A percentile compares a stretch with the other conserved stretches of the same genome.
phyloP scores from a whole-genome alignment of 1,140 invertebrate genomes.

The Cardiocondyla obscurior region DNA sequence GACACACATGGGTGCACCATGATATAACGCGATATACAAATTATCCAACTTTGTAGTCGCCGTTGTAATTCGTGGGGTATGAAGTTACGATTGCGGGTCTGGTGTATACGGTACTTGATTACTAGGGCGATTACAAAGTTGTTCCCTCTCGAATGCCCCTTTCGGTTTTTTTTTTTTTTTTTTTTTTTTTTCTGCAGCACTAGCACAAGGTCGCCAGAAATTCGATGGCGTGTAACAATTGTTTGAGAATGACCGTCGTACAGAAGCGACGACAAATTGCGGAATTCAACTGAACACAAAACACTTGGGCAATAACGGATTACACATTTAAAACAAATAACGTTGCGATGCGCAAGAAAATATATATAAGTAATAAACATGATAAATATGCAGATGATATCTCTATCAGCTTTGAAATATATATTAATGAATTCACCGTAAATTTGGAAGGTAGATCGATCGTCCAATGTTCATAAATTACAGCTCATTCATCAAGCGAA shows the following conservation, averaged over 20 bases:
- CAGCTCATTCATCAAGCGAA: constrained; percentile 48
- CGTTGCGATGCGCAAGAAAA: neutral
- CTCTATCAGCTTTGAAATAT: constrained; percentile 37
- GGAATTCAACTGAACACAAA: neutral
- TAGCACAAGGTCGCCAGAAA: constrained; percentile 34
- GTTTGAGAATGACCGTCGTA: neutral
- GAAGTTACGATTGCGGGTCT: constrained; percentile 27
- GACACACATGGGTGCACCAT: neutral
- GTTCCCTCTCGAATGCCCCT: constrained; percentile 31
- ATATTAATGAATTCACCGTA: constrained; percentile 37
- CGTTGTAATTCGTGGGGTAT: constrained; percentile 47
- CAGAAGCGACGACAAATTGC: neutral
- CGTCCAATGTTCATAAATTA: constrained; percentile 38
- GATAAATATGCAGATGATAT: constrained; percentile 19
- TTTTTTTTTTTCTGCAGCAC: constrained; percentile 5
- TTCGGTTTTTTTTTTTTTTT: constrained; percentile 48
- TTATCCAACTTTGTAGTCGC: constrained; percentile 49
- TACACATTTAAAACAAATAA: constrained; percentile 13
- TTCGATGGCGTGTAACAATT: constrained; percentile 21
- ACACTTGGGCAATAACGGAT: neutral
- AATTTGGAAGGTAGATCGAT: constrained; percentile 51
- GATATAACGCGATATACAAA: constrained; percentile 47
- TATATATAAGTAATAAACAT: neutral
- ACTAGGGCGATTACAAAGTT: constrained; percentile 50
- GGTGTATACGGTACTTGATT: constrained; percentile 44